Conservation (phyloP, 2,113 vertebrate species). For the Delphinapterus leucas region DNA sequence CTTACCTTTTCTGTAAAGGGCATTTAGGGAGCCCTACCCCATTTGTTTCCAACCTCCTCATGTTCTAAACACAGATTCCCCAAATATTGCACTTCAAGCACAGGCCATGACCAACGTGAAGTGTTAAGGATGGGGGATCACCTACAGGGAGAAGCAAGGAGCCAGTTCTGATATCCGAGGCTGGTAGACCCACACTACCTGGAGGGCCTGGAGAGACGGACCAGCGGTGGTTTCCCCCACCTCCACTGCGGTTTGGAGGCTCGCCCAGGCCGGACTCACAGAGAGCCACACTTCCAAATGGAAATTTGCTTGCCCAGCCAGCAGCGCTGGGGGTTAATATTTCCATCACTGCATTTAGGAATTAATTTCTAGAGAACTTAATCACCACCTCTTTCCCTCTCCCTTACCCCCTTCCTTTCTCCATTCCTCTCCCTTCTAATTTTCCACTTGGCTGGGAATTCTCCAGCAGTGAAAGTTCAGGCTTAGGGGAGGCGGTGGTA, state of each 20-base stretch:
- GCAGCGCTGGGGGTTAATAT: slow-evolving; percentile 72
- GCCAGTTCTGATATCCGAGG: not conserved
- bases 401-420: slow-evolving; percentile 60
- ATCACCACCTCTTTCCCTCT: slow-evolving; percentile 73
- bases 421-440: slow-evolving; percentile 83
- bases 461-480: slow-evolving; percentile 82
- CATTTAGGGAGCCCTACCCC: not conserved
- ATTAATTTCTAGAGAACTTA: slow-evolving; percentile 85
- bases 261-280: not conserved
- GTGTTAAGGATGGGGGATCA: not conserved
- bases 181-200: not conserved
- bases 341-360: slow-evolving; percentile 80
- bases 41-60: not conserved
- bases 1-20: not conserved
- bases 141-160: not conserved
- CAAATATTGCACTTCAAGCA: not conserved
- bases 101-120: not conserved
- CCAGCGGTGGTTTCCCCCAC: fast-evolving
- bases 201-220: not conserved
- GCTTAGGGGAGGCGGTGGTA: slow-evolving; percentile 81
- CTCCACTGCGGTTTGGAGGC: not conserved
- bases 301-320: slow-evolving; percentile 74
- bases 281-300: slow-evolving; percentile 69
- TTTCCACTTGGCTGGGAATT: slow-evolving; percentile 89
- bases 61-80: not conserved